A percentile compares a stretch with the other conserved stretches of the same genome.
Evolutionary conservation across 2,888 invertebrate genomes (phyloP).

Genomic region (Boloria euphrosyne): DNA sequence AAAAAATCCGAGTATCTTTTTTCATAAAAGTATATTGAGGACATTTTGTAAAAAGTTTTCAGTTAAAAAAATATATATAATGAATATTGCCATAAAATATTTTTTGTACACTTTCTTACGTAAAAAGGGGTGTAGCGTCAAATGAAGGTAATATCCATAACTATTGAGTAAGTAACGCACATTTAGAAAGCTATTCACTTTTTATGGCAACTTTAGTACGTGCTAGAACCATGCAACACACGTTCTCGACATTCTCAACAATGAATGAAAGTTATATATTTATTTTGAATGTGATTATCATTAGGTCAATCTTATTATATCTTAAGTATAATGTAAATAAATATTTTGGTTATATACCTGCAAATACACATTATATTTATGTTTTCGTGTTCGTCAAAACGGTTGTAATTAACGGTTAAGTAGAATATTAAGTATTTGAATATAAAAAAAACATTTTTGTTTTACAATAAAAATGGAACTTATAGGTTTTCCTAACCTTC

Average conservation of each 20-base stretch:
- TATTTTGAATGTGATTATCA: constrained; percentile 9
- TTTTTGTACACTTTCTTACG: neutral
- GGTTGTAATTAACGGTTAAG: too few relatives aligned
- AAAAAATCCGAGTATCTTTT: too few relatives aligned
- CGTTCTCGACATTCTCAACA: constrained; percentile 18
- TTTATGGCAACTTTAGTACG: constrained; percentile 33
- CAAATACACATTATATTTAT: too few relatives aligned
- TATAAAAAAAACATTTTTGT: neutral
- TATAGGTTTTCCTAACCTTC: constrained; percentile 4
- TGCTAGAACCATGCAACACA: constrained; percentile 27
- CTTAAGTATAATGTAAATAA: too few relatives aligned
- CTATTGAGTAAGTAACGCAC: constrained; percentile 29
- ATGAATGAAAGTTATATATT: constrained; percentile 10
- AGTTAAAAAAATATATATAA: neutral
- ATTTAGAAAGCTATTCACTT: constrained; percentile 29
- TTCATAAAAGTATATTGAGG: too few relatives aligned
- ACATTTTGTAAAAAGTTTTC: too few relatives aligned
- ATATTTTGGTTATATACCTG: too few relatives aligned
- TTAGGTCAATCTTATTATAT: neutral
- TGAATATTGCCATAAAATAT: constrained; percentile 17
- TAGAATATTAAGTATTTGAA: too few relatives aligned
- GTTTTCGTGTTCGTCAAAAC: too few relatives aligned
- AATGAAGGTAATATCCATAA: constrained; percentile 35
- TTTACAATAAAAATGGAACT: neutral
- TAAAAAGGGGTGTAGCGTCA: constrained; percentile 27